phyloP scores from a whole-genome alignment of 2,888 invertebrate genomes.

The Coelinius sp. region DNA sequence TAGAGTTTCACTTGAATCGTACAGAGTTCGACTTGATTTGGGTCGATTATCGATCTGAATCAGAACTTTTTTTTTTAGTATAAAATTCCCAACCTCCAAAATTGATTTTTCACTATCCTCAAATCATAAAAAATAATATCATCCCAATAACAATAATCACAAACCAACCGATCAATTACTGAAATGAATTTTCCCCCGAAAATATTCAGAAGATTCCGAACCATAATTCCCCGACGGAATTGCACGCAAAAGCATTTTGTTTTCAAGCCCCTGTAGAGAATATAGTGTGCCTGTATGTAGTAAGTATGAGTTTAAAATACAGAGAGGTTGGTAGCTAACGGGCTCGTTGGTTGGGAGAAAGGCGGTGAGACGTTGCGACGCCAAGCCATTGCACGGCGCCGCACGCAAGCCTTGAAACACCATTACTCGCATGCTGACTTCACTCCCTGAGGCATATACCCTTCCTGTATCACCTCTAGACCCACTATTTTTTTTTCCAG shows the following conservation, averaged over 20 bases:
- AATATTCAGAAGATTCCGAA: not conserved
- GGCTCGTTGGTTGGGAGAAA: constrained; percentile 36
- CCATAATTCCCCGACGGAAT: not conserved
- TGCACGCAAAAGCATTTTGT: constrained; percentile 26
- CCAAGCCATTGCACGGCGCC: constrained; percentile 65
- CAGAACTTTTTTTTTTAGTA: no score
- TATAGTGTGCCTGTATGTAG: not conserved
- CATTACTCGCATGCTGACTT: constrained; percentile 52
- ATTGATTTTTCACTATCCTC: not conserved
- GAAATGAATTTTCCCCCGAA: not conserved
- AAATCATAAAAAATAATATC: not conserved
- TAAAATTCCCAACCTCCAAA: no score
- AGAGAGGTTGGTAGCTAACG: constrained; percentile 26
- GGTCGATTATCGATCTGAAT: no score
- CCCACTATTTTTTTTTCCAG: constrained; percentile 7
- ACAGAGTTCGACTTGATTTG: no score
- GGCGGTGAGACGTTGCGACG: constrained; percentile 67
- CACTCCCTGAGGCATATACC: constrained; percentile 19
- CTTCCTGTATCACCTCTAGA: constrained; percentile 8
- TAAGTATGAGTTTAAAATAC: constrained; percentile 11
- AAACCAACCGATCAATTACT: not conserved
- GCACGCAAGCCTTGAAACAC: constrained; percentile 66
- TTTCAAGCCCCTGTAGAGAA: not conserved
- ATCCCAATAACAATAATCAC: not conserved
- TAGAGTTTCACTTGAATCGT: no score